phyloP scores from a whole-genome alignment of 2,797 vertebrate genomes.

The Microtus obscurus region DNA sequence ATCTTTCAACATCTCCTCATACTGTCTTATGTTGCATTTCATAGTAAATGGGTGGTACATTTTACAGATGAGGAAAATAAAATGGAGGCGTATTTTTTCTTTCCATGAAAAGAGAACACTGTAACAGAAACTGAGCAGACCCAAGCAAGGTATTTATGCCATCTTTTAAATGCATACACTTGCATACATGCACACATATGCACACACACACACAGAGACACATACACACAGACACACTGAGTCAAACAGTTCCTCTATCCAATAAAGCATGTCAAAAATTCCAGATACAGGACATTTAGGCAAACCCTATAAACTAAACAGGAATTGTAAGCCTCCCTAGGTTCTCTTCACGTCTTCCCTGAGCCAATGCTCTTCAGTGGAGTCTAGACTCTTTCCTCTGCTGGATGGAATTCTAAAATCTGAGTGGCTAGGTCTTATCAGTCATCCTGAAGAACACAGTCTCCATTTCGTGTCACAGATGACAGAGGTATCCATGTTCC shows the following conservation, averaged over 20 bases:
- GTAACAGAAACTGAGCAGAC: neutral
- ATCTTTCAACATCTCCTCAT: neutral
- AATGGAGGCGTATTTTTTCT: neutral
- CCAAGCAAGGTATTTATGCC: neutral
- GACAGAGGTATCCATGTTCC: neutral
- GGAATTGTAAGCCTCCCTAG: neutral
- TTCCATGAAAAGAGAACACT: neutral
- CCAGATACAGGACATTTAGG: neutral
- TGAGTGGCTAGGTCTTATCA: neutral
- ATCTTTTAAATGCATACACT: neutral
- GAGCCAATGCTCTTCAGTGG: neutral
- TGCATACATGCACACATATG: neutral
- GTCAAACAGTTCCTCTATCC: too few relatives aligned
- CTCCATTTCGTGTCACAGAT: slow-evolving; percentile 3
- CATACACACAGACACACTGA: neutral
- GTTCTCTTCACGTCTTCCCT: neutral
- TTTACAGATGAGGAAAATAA: neutral
- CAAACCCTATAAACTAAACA: neutral
- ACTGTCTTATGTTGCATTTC: neutral
- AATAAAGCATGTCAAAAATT: neutral
- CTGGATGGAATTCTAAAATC: neutral
- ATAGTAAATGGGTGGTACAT: slow-evolving; percentile 24
- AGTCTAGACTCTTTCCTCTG: slow-evolving; percentile 35
- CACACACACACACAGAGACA: neutral
- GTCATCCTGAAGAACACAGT: slow-evolving; percentile 15